Base-by-base conservation (phyloP, 1,140 invertebrate species). In the Druon quercuslanigerum region DNA sequence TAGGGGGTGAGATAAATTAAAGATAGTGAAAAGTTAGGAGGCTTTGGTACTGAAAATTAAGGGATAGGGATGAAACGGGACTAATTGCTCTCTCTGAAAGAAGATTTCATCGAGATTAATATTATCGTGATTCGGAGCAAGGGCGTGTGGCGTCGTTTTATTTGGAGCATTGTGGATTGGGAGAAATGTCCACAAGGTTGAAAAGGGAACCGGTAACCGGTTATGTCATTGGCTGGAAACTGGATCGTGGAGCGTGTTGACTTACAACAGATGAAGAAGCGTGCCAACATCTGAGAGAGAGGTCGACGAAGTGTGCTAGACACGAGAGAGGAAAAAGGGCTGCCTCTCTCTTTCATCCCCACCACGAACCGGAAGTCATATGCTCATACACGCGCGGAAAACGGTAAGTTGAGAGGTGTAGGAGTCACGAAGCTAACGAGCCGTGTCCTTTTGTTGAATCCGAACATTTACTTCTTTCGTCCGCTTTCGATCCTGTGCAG, bases 321-420 rank as follows among this genome's bases (percentile, higher is more conserved):
- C 79, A 76, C 77, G 78, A 82, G 75, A 79, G 79, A 76, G 73
- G 75, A 80, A 78, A 73, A 60, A 71, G 74, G 71, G 81, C 51
- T 66, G 73, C 66, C 74, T 75, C 51, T 71, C 66, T 71, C 74
- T 51, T 72, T 66, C 77, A 74, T 71, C 75, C 77, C 77, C 82
- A 76, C 76, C 72, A 75, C 73, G 75, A 79, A 88, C 82, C 88
- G 86, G 86, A 90, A 90, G 84, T 91, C 90, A 90, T 90, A 91
- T 91, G 90, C 90, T 89, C 87, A 87, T 89, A 85, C 88, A 90
- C 89, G 83, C 90, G 84, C 88, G 88, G 79, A 90, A 89, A 90
- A 89, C 90, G 90, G 90, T 91, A 90, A 91, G 86, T 90, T 84
- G 40, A 46, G 7, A 11, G 40, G 40, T 46, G 76, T 79, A 82